phyloP scores from a whole-genome alignment of 2,113 vertebrate species.

The Spea bombifrons region DNA sequence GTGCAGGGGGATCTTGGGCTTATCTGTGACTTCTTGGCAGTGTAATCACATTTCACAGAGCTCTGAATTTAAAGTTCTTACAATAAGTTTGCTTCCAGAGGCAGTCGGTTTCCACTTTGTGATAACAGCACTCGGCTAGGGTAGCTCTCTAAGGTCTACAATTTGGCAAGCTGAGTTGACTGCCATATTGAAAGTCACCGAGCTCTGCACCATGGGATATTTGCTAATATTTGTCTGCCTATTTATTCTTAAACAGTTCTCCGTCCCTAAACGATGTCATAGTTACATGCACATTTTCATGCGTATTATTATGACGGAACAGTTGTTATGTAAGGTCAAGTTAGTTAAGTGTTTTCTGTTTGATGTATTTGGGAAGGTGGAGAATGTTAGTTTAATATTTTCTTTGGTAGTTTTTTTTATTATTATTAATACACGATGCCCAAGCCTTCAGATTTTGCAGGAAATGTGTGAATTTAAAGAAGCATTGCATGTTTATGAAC shows the following conservation, averaged over 20 bases:
- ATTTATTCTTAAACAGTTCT: background rate
- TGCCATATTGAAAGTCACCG: no score
- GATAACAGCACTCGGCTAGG: no score
- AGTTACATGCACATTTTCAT: constrained; percentile 37
- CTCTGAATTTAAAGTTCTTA: no score
- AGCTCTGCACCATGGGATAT: no score
- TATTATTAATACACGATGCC: constrained; percentile 53
- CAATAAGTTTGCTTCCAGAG: no score
- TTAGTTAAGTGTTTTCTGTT: constrained; percentile 45
- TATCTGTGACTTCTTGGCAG: no score
- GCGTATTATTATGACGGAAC: constrained; percentile 24
- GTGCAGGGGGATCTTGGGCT: no score
- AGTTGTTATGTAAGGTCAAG: constrained; percentile 1
- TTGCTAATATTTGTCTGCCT: no score
- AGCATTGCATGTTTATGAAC: constrained; percentile 40
- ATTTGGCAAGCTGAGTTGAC: no score
- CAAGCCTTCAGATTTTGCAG: constrained; percentile 66
- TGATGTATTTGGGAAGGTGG: constrained; percentile 42
- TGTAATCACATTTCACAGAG: no score
- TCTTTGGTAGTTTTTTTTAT: constrained; percentile 51
- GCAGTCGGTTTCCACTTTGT: no score
- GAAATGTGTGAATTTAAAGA: constrained; percentile 57
- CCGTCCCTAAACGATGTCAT: background rate
- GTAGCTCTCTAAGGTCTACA: no score
- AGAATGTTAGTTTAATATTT: constrained; percentile 49